phyloP scores from a whole-genome alignment of 1,140 invertebrate genomes.

The Heterodera carotae region DNA sequence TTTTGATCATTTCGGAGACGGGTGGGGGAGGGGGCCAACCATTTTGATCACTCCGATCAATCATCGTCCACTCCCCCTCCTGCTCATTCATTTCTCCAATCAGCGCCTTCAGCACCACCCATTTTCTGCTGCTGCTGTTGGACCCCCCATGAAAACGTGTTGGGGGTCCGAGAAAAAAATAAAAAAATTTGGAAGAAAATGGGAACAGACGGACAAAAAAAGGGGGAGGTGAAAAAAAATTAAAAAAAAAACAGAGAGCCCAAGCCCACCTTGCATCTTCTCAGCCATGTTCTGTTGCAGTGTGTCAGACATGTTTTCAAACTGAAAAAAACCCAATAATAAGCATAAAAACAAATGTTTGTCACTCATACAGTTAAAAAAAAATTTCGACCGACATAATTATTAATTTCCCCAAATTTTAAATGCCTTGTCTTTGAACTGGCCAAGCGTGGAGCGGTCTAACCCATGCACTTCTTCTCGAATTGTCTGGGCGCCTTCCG shows the following conservation, averaged over 20 bases:
- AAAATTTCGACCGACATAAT: not conserved
- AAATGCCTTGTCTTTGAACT: conserved; percentile 48
- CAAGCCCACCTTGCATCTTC: not conserved
- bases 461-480: conserved; percentile 49
- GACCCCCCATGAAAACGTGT: no score
- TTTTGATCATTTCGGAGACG: no score
- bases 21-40: no score
- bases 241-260: not conserved
- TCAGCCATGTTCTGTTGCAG: not conserved
- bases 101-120: no score
- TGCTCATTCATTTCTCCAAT: no score
- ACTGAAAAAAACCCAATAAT: conserved; percentile 13
- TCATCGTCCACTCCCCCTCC: no score
- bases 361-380: not conserved
- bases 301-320: conserved; percentile 21
- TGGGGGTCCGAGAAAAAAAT: no score
- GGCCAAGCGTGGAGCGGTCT: conserved; percentile 54
- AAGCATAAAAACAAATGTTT: not conserved
- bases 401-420: conserved; percentile 36
- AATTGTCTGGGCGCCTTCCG: conserved; percentile 32
- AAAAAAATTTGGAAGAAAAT: no score
- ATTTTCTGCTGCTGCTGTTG: no score
- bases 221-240: no score
- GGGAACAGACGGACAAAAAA: no score
- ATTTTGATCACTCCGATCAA: no score